Evolutionary conservation across 2,797 vertebrate genomes (phyloP).

Genomic region (Anisognathus igniventris): DNA sequence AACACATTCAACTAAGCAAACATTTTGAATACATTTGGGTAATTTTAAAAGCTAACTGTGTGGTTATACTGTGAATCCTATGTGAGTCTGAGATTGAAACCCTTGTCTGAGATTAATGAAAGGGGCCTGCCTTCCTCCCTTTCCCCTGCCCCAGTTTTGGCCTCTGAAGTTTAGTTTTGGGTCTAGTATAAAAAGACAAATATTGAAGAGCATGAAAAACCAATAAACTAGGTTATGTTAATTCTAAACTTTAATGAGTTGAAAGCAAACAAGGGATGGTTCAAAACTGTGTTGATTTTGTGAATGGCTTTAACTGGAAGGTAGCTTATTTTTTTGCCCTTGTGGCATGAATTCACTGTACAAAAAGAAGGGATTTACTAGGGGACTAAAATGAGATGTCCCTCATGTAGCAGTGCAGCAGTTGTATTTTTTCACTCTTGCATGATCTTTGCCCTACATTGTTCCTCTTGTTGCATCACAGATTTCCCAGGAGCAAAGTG

Average conservation of each 20-base stretch:
- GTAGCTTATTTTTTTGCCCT: background rate
- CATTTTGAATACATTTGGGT: background rate
- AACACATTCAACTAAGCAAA: background rate
- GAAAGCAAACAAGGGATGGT: background rate
- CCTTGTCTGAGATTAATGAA: background rate
- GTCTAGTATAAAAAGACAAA: background rate
- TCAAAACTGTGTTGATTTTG: conserved; percentile 15
- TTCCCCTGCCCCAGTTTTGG: background rate
- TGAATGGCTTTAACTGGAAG: background rate
- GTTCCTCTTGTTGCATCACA: background rate
- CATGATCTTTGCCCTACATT: background rate
- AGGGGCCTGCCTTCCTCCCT: background rate
- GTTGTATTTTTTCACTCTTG: background rate
- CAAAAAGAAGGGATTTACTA: background rate
- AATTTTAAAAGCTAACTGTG: background rate
- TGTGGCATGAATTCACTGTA: background rate
- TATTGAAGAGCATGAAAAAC: background rate
- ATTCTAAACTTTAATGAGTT: background rate
- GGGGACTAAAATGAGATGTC: background rate
- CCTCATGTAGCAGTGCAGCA: background rate
- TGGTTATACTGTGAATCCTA: background rate
- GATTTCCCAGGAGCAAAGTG: background rate
- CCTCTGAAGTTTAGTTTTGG: background rate
- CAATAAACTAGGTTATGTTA: background rate
- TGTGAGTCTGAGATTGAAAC: background rate